Percentiles rank a stretch among this genome's conserved stretches.
phyloP scores from a whole-genome alignment of 2,888 invertebrate genomes.

The Nephrotoma guestfalica region DNA sequence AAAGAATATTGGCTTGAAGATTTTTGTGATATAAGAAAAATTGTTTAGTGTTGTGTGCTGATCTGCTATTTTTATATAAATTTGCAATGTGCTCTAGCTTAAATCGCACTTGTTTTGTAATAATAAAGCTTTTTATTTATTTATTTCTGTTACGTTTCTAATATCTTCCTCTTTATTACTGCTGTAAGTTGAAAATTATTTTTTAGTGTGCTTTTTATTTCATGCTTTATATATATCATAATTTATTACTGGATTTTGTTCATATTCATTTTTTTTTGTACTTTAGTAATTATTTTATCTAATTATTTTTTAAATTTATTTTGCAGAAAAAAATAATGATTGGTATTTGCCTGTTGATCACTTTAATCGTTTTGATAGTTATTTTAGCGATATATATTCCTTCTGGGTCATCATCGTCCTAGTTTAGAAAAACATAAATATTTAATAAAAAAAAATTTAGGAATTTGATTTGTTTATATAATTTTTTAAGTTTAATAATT shows the following conservation, averaged over 20 bases:
- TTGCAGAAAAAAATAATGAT: constrained; percentile 83
- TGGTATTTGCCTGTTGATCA: constrained; percentile 67
- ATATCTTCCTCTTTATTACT: background rate
- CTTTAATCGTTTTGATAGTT: constrained; percentile 62
- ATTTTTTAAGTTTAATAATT: background rate
- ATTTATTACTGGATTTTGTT: background rate
- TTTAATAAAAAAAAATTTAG: background rate
- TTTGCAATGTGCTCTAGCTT: background rate
- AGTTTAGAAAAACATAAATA: background rate
- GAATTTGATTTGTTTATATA: background rate
- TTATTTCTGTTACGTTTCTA: background rate
- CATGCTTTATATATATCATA: background rate
- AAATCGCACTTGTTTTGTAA: background rate
- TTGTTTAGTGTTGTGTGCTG: background rate
- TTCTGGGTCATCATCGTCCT: background rate
- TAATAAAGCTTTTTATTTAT: background rate
- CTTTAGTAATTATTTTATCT: constrained; percentile 14
- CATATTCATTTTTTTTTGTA: background rate
- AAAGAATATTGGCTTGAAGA: background rate
- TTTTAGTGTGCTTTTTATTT: background rate
- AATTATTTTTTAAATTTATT: constrained; percentile 42
- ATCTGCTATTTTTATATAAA: background rate
- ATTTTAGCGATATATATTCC: constrained; percentile 33
- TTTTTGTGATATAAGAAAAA: background rate
- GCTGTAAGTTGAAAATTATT: background rate